Percentiles rank a stretch among this genome's conserved stretches.
phyloP scores from a whole-genome alignment of 1,140 invertebrate genomes.

The Formica exsecta region DNA sequence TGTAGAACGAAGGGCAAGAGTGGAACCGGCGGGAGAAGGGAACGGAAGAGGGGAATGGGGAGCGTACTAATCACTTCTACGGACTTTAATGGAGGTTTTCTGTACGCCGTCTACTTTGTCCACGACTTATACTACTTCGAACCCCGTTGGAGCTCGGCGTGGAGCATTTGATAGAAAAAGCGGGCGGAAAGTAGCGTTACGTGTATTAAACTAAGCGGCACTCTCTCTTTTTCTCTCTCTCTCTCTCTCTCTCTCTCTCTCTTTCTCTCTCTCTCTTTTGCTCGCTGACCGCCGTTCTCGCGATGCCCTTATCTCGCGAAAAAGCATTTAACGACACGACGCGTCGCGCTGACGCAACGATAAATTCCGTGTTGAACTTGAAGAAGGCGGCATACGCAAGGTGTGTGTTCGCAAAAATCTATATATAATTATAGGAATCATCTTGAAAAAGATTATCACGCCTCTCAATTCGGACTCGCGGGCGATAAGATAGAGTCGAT shows the following conservation, averaged over 20 bases:
- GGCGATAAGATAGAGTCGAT: background rate
- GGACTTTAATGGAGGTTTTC: conserved; percentile 87
- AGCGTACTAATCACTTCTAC: conserved; percentile 86
- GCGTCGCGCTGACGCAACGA: conserved; percentile 71
- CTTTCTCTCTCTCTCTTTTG: too few relatives aligned
- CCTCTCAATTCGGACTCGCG: background rate
- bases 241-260: too few relatives aligned
- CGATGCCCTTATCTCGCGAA: conserved; percentile 63
- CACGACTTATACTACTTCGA: conserved; percentile 85
- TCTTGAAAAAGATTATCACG: background rate
- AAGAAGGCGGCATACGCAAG: conserved; percentile 27
- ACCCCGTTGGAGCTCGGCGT: conserved; percentile 73
- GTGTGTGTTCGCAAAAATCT: background rate
- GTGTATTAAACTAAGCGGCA: conserved; percentile 84
- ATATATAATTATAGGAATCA: background rate
- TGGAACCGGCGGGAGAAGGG: conserved; percentile 21
- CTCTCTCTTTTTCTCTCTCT: conserved; percentile 29
- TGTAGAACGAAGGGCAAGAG: conserved; percentile 56
- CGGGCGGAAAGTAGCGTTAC: conserved; percentile 84
- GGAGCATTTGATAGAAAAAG: conserved; percentile 83
- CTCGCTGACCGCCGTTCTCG: conserved; percentile 54
- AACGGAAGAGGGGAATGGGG: conserved; percentile 65
- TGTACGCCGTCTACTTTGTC: conserved; percentile 86
- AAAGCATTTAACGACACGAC: conserved; percentile 65
- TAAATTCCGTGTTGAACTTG: conserved; percentile 67